Percentiles rank a stretch among this genome's conserved stretches.
phyloP scores from a whole-genome alignment of 2,797 vertebrate genomes.

The Hypotaenidia philippensis region DNA sequence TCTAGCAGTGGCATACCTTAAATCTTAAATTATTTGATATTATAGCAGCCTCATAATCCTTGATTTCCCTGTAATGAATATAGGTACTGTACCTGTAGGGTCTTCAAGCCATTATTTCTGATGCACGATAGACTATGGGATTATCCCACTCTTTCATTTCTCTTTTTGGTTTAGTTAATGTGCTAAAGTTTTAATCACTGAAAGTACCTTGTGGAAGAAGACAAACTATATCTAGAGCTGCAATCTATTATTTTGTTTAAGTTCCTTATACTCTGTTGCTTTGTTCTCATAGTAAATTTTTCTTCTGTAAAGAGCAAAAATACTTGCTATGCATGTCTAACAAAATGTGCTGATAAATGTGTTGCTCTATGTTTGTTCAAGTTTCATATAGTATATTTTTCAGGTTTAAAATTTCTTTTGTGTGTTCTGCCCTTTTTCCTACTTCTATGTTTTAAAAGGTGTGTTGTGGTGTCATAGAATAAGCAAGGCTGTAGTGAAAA shows the following conservation, averaged over 20 bases:
- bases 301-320: background rate
- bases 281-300: background rate
- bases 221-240: background rate
- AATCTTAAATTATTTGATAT: background rate
- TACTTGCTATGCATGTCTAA: background rate
- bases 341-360: background rate
- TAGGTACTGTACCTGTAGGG: background rate
- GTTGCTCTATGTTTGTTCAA: background rate
- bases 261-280: background rate
- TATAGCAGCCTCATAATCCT: background rate
- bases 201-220: background rate
- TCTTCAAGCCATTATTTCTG: background rate
- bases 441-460: background rate
- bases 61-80: background rate
- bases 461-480: background rate
- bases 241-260: fast-evolving
- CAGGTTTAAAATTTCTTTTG: background rate
- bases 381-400: background rate
- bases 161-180: background rate
- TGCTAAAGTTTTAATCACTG: background rate
- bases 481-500: background rate
- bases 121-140: background rate
- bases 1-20: background rate
- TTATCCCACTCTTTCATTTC: background rate
- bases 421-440: background rate